phyloP scores from a whole-genome alignment of 2,113 vertebrate genomes.

The Brachypteracias leptosomus region DNA sequence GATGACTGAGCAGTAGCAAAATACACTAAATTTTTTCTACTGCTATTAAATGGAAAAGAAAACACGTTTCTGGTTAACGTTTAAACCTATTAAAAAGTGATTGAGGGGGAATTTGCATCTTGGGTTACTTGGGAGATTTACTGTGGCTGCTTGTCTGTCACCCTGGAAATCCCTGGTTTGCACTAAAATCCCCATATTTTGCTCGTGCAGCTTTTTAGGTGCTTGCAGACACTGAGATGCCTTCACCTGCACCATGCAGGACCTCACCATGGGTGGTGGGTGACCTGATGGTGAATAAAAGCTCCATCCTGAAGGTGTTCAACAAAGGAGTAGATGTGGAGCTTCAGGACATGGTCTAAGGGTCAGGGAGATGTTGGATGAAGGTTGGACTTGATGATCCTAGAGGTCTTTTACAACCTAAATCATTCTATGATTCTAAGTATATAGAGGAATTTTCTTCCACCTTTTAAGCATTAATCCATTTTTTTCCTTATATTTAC shows the following conservation, averaged over 20 bases:
- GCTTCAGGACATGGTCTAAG: no score
- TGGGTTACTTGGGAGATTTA: neutral
- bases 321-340: no score
- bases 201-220: neutral
- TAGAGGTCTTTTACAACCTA: no score
- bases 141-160: neutral
- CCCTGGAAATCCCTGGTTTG: accelerated
- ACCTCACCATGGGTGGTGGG: neutral
- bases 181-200: accelerated
- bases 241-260: neutral
- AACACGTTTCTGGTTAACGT: neutral
- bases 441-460: neutral
- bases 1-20: neutral
- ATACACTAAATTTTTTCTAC: neutral
- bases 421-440: no score
- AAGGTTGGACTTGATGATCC: no score
- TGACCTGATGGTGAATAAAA: no score
- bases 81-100: neutral
- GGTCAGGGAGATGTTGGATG: no score
- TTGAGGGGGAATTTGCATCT: neutral
- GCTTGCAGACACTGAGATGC: accelerated
- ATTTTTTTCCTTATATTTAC: neutral
- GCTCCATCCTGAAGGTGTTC: no score
- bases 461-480: neutral
- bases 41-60: neutral